Base-by-base conservation (phyloP, 2,797 vertebrate genomes). In the Tadarida brasiliensis region DNA sequence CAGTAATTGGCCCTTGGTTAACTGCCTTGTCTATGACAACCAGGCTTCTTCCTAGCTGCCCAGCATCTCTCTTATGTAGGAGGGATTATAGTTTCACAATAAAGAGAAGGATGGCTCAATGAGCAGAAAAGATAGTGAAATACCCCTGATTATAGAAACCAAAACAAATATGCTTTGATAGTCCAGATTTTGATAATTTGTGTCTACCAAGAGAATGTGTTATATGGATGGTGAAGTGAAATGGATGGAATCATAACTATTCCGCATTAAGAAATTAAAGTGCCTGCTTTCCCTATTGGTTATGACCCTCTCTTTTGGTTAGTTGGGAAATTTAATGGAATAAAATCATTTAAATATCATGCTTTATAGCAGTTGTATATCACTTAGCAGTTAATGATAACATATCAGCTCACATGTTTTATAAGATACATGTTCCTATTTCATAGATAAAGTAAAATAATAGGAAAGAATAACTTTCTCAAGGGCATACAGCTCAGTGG, bases 361-460 rank as follows among this genome's bases (percentile, higher is more conserved):
- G 68, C 14, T 68, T 74, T 82, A 63, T 61, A 51, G 49, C 80
- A 77, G 57, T 71, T 82, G 44, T 56, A 17, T 19, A 39, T 39
- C 33, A 90, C 47, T 86, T 86, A 80, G 59, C 15, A 61, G 35
- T 88, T 94, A 35, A 54, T 16, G 71, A 54, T 49, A 54, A 56
- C 11, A 47, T 1, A 59, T 14, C 74, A 87, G 56, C 22, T 68
- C 24, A 11, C 47, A 10, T 15, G 19, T 63, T 81, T 93, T 24
- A n/a, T 90, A 84, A 92, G 24, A n/a, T 11, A 4, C 2, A 8
- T 28, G 2, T 51, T 77, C 24, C 35, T 35, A 33, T 70, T 94
- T 61, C 61, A 86, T 22, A 95, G 92, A 93, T 51, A 76, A 81
- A 71, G 54, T 61, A 39, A 94, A 91, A 97, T 2, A 59, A 90